A percentile compares a stretch with the other conserved stretches of the same genome.
Evolutionary conservation across 2,888 invertebrate species (phyloP).

Genomic region (Zootermopsis nevadensis): DNA sequence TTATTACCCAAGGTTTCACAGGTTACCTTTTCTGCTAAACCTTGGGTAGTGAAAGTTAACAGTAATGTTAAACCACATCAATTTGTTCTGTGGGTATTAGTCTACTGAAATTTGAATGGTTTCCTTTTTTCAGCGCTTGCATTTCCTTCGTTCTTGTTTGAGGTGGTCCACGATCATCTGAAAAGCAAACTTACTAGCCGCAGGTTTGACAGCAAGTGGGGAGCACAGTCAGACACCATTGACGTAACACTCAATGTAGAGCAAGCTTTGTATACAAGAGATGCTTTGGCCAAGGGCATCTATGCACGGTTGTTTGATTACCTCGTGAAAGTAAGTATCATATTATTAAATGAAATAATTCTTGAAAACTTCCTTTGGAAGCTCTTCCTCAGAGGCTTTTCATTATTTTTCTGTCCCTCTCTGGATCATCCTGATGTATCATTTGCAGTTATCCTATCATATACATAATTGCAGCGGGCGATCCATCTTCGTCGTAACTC

Average conservation of each 20-base stretch:
- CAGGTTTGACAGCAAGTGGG: slow-evolving; percentile 76
- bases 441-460: no score
- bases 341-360: neutral
- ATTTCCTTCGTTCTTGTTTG: slow-evolving; percentile 72
- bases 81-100: no score
- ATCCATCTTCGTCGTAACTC: no score
- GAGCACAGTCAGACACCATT: slow-evolving; percentile 71
- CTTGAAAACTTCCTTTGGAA: no score
- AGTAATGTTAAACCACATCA: no score
- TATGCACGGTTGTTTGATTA: slow-evolving; percentile 74
- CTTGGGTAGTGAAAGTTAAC: no score
- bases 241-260: slow-evolving; percentile 73
- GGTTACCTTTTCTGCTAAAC: no score
- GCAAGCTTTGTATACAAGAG: slow-evolving; percentile 72
- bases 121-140: slow-evolving; percentile 65
- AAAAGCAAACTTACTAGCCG: slow-evolving; percentile 71
- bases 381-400: no score
- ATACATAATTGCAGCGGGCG: no score
- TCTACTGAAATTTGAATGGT: slow-evolving; percentile 1
- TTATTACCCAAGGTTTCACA: no score
- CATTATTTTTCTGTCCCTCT: no score
- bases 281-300: slow-evolving; percentile 74
- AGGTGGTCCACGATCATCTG: slow-evolving; percentile 67
- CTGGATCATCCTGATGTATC: no score
- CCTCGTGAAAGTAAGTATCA: slow-evolving; percentile 65